Base-by-base conservation (phyloP, 2,888 invertebrate species). In the Sycophila texana region DNA sequence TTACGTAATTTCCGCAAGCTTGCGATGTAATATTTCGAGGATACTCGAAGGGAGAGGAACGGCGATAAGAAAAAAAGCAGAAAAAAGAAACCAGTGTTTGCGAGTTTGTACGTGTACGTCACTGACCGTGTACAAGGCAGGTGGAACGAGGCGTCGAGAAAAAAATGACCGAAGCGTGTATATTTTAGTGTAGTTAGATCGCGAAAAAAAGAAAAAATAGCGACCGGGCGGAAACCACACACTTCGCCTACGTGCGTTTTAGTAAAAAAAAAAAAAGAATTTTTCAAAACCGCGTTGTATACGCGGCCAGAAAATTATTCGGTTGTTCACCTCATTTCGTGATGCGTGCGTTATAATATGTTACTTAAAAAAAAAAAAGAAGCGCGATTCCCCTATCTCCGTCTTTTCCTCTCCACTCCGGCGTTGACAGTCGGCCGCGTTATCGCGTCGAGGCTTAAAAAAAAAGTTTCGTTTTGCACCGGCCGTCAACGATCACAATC, bases 321-420 rank as follows among this genome's bases (percentile, higher is more conserved):
- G 73, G 67, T 61, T 73, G 30, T 78, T 73, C 67, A 73, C 73
- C 73, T 73, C 57, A 0, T 18, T 60, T 49, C 61, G 47, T 20
- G 68, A 77, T 58, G 65, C 26, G 65, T 58, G 14, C 18, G 63
- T 55, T n/a, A n/a, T n/a, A n/a, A n/a, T n/a, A n/a, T n/a, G n/a
- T n/a, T n/a, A n/a, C n/a, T n/a, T n/a, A n/a, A n/a, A n/a, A 55
- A 47, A 66, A 66, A 51, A 65, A 77, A 57, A 57, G 1, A 12
- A n/a, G 10, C 22, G 4, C 7, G 58, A 58, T 14, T 61, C 16
- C 63, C 12, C n/a, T 39, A 39, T 63, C 39, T 63, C 22, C 18
- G 18, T 22, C 2, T 58, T 26, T 58, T 22, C 30, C 30, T 30
- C 61, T 16, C 5, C 7, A 22, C 16, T 30, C 30, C 61, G 61